These are phyloP conservation scores for Syndactyla subalaris DNA, from an alignment of 2,797 vertebrate genomes.

Conservation along the genomic window DNA sequence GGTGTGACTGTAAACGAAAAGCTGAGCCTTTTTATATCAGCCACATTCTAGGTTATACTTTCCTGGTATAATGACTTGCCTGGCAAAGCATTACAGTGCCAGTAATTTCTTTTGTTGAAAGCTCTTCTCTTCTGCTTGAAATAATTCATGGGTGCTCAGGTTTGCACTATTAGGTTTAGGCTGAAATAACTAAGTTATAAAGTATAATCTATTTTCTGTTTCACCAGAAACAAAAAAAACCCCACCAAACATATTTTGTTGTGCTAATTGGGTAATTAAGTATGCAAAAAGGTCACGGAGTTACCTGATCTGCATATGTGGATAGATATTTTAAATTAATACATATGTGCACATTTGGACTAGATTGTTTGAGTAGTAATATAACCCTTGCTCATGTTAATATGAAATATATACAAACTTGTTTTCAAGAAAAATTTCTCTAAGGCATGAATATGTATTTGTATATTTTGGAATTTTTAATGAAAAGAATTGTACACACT, in stretches of 20 bases:
- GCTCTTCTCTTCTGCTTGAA: neutral
- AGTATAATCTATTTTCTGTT: neutral
- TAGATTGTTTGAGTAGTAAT: neutral
- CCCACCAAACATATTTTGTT: neutral
- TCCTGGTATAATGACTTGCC: neutral
- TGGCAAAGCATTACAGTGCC: neutral
- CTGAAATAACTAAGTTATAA: neutral
- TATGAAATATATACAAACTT: neutral
- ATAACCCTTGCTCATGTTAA: neutral
- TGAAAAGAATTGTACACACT: neutral
- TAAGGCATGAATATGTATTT: neutral
- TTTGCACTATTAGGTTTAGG: neutral
- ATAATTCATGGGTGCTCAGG: neutral
- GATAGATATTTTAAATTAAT: neutral
- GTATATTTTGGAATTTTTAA: neutral
- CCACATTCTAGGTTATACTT: neutral
- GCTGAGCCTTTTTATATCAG: neutral
- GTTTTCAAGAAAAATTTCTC: neutral
- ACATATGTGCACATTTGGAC: neutral
- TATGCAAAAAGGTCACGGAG: neutral
- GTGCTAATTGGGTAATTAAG: neutral
- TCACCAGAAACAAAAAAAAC: neutral
- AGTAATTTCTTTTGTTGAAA: neutral
- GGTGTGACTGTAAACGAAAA: neutral
- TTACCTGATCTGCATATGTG: neutral